Base-by-base conservation (phyloP, 2,888 invertebrate species). In the Smittia aterrima region DNA sequence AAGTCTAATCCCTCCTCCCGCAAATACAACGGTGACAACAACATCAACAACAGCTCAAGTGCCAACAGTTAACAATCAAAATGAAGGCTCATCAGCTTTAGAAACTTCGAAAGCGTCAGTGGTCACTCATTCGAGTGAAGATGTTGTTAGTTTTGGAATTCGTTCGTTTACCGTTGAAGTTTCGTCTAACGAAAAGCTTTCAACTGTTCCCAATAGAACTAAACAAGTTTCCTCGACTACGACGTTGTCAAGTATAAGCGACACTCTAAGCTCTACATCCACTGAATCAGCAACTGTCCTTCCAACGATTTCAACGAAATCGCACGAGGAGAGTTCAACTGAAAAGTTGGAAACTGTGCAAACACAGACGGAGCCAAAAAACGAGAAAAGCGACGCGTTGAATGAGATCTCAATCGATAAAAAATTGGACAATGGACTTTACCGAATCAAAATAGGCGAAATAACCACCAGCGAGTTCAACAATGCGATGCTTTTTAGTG, bases 371-470 rank as follows among this genome's bases (percentile, higher is more conserved):
- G 11, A 7, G 32, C 18, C 27, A 66, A 62, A 62, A 16, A 41
- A 64, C 16, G 54, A 58, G n/a, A 54, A 73, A 13, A 73, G 40
- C 20, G 40, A 40, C 22, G 62, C 24, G 25, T 38, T 77, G 76
- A 77, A 76, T 77, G 78, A 77, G 66, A 76, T 79, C 32, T 77
- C 78, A 75, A 77, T 78, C 47, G 79, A 78, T 72, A 77, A 77
- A 72, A 77, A 77, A 75, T 77, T 81, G 58, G 77, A 79, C 74
- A 80, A 81, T 76, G 79, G 80, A 53, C 78, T 82, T 67, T 79
- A 80, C 76, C 81, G 81, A 71, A 81, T 80, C 75, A 81, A 81
- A 78, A 76, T 81, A 71, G 79, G 79, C 74, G 80, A 80, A 77
- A 79, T 79, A 74, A 79, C 78, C 54, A 79, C 78, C 11, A 79